These are phyloP conservation scores for Morone saxatilis DNA, from an alignment of 2,113 vertebrate genomes.

Conservation along the genomic window DNA sequence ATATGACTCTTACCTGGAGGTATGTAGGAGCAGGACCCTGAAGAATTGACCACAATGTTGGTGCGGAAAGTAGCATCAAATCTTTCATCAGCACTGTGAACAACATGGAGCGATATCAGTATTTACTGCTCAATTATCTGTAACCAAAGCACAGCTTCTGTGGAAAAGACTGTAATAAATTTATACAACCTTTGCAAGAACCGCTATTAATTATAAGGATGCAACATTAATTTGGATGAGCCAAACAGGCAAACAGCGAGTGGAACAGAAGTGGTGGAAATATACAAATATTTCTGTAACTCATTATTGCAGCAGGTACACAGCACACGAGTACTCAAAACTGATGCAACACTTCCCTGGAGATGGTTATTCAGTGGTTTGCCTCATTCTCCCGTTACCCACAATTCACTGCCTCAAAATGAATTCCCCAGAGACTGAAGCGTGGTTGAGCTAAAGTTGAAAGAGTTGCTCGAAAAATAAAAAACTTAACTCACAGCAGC, in stretches of 20 bases:
- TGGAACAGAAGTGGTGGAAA: not conserved
- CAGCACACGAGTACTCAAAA: not conserved
- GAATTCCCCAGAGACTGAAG: conserved; percentile 31
- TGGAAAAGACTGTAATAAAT: conserved; percentile 17
- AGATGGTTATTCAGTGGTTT: conserved; percentile 34
- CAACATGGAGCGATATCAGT: conserved; percentile 34
- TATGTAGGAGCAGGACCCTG: conserved; percentile 90
- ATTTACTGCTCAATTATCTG: conserved; percentile 16
- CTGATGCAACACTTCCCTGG: conserved; percentile 37
- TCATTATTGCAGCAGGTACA: conserved; percentile 26
- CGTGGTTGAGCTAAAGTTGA: conserved; percentile 34
- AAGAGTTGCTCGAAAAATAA: conserved; percentile 32
- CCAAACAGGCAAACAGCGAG: not conserved
- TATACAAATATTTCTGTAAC: conserved; percentile 19
- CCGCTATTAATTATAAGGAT: not conserved
- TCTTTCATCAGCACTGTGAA: conserved; percentile 92
- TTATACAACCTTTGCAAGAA: not conserved
- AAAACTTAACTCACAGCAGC: not conserved
- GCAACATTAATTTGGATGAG: not conserved
- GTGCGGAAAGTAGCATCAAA: conserved; percentile 96
- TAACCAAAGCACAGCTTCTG: not conserved
- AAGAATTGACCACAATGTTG: conserved; percentile 91
- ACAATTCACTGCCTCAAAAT: conserved; percentile 30
- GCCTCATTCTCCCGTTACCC: conserved; percentile 37
- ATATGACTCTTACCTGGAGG: conserved; percentile 90